phyloP scores from a whole-genome alignment of 2,113 vertebrate genomes.

The Synchiropus splendidus region DNA sequence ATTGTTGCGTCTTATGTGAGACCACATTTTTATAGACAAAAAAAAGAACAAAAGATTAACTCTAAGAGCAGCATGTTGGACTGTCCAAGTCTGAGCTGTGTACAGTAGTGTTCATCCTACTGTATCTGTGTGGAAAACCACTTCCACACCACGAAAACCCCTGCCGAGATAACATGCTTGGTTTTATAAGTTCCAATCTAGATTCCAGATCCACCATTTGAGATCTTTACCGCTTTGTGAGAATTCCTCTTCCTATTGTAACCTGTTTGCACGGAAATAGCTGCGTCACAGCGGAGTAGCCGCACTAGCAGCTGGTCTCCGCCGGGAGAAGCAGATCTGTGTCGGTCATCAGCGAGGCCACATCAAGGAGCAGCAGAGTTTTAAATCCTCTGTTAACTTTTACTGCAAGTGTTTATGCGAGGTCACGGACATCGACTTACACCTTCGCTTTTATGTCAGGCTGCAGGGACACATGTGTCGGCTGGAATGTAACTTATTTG shows the following conservation, averaged over 20 bases:
- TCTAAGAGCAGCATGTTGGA: too few relatives aligned
- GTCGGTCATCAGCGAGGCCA: slow-evolving; percentile 53
- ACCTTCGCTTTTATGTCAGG: slow-evolving; percentile 49
- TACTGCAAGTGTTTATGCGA: slow-evolving; percentile 67
- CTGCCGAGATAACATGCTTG: slow-evolving; percentile 57
- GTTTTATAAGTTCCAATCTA: slow-evolving; percentile 56
- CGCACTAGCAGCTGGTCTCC: slow-evolving; percentile 41
- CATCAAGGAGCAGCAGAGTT: slow-evolving; percentile 46
- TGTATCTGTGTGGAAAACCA: slow-evolving; percentile 10
- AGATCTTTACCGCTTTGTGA: slow-evolving; percentile 48
- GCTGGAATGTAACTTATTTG: slow-evolving; percentile 35
- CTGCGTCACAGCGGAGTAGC: slow-evolving; percentile 53
- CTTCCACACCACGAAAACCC: slow-evolving; percentile 54
- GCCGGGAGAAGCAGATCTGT: slow-evolving; percentile 45
- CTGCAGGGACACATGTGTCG: slow-evolving; percentile 42
- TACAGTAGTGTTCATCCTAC: too few relatives aligned
- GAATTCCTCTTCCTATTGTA: slow-evolving; percentile 58
- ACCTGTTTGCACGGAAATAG: slow-evolving; percentile 51
- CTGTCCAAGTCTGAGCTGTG: too few relatives aligned
- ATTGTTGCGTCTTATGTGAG: too few relatives aligned
- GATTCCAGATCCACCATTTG: slow-evolving; percentile 58
- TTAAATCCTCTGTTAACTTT: slow-evolving; percentile 61
- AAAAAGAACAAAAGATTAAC: too few relatives aligned
- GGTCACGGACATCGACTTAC: slow-evolving; percentile 63
- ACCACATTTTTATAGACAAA: too few relatives aligned